Conservation (phyloP, 2,797 vertebrate genomes). For the Pempheris klunzingeri region DNA sequence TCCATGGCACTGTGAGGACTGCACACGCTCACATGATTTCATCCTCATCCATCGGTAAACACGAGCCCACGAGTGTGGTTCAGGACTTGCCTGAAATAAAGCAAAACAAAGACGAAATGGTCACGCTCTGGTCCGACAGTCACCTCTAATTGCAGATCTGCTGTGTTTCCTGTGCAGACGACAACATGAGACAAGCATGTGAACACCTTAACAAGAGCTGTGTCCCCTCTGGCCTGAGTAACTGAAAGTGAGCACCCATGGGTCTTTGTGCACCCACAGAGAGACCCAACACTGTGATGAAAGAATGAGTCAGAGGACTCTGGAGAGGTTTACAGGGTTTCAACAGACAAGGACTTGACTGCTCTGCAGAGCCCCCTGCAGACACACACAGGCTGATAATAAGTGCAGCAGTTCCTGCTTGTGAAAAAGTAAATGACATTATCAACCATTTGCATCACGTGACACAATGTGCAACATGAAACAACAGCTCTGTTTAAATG, state of each 20-base stretch:
- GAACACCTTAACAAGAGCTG: not conserved
- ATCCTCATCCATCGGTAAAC: constrained; percentile 69
- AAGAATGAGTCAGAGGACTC: constrained; percentile 17
- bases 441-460: not conserved
- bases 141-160: not conserved
- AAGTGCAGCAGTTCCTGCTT: not conserved
- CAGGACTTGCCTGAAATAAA: constrained; percentile 41
- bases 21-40: constrained; percentile 55
- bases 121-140: not conserved
- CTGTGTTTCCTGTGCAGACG: not conserved
- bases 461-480: not conserved
- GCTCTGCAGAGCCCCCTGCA: not conserved
- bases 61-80: constrained; percentile 6
- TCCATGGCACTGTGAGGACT: constrained; percentile 34
- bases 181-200: not conserved
- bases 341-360: not conserved
- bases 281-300: constrained; percentile 29
- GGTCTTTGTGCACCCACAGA: constrained; percentile 14
- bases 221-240: not conserved
- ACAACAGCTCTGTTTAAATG: not conserved
- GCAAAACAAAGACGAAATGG: not conserved
- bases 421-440: not conserved
- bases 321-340: constrained; percentile 24
- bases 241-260: constrained; percentile 21
- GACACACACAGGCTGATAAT: constrained; percentile 1